Percentiles rank a stretch among this genome's conserved stretches.
phyloP scores from a whole-genome alignment of 1,140 invertebrate species.

The Linepithema humile region DNA sequence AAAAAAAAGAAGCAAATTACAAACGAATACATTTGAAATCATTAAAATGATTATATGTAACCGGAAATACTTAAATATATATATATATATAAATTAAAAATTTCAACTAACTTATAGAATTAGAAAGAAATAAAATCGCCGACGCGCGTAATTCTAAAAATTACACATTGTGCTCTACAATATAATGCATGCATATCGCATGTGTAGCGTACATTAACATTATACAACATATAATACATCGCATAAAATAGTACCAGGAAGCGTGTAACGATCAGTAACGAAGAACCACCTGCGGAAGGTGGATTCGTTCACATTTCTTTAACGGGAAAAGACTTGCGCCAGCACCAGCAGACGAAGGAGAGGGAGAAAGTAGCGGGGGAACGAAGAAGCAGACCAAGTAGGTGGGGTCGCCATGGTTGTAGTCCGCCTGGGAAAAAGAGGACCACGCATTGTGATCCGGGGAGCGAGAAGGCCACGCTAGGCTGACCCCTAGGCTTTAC shows the following conservation, averaged over 20 bases:
- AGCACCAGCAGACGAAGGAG: constrained; percentile 25
- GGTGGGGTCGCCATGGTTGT: constrained; percentile 83
- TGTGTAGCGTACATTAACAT: not conserved
- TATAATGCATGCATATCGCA: not conserved
- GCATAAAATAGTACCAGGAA: not conserved
- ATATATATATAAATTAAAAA: not conserved
- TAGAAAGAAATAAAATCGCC: not conserved
- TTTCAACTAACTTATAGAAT: not conserved
- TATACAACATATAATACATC: not conserved
- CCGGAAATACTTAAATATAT: not conserved
- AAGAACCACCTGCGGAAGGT: constrained; percentile 31
- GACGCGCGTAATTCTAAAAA: not conserved
- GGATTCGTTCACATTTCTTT: constrained; percentile 28
- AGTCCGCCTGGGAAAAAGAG: constrained; percentile 83
- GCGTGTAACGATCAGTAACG: constrained; percentile 17
- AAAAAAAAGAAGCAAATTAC: not conserved
- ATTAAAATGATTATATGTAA: not conserved
- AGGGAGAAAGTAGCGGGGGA: constrained; percentile 1
- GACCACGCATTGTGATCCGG: constrained; percentile 79
- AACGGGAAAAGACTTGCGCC: constrained; percentile 66
- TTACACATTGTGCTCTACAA: not conserved
- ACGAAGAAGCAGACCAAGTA: constrained; percentile 60
- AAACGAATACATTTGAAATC: not conserved
- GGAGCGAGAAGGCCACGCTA: constrained; percentile 81
- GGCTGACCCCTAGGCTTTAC: constrained; percentile 82